A percentile compares a stretch with the other conserved stretches of the same genome.
These are phyloP conservation scores for Planococcus citri DNA, from an alignment of 1,140 invertebrate species.

Conservation along the genomic window DNA sequence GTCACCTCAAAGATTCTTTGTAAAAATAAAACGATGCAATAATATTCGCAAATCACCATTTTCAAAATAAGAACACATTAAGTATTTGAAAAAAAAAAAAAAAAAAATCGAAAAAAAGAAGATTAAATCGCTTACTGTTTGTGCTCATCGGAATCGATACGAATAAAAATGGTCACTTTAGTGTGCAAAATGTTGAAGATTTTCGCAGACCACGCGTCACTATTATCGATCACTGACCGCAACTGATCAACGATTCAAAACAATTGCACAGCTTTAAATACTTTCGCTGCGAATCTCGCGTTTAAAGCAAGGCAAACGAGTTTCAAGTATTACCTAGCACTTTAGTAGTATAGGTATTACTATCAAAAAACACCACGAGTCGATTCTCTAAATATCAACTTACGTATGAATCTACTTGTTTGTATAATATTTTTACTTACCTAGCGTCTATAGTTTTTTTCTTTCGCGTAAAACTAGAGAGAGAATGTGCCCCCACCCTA, in stretches of 20 bases:
- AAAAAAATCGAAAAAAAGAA: neutral
- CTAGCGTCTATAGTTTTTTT: too few species aligned
- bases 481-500: too few species aligned
- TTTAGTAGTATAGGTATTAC: too few species aligned
- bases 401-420: too few species aligned
- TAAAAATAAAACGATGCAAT: too few species aligned
- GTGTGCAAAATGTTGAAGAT: neutral
- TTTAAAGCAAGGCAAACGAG: constrained; percentile 1
- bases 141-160: neutral
- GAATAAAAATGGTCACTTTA: neutral
- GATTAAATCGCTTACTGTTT: constrained; percentile 1
- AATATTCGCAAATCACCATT: too few species aligned
- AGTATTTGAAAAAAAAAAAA: neutral
- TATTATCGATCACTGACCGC: constrained; percentile 12
- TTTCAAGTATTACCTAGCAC: neutral
- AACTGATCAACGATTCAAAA: constrained; percentile 16
- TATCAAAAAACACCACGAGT: neutral
- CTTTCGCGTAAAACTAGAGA: too few species aligned
- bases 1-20: too few species aligned
- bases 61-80: too few species aligned
- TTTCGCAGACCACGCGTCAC: neutral
- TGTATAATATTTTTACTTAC: too few species aligned
- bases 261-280: constrained; percentile 10
- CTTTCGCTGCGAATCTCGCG: constrained; percentile 6
- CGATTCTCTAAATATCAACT: neutral